Conservation (phyloP, 2,113 vertebrate species). For the Tupaia tana region DNA sequence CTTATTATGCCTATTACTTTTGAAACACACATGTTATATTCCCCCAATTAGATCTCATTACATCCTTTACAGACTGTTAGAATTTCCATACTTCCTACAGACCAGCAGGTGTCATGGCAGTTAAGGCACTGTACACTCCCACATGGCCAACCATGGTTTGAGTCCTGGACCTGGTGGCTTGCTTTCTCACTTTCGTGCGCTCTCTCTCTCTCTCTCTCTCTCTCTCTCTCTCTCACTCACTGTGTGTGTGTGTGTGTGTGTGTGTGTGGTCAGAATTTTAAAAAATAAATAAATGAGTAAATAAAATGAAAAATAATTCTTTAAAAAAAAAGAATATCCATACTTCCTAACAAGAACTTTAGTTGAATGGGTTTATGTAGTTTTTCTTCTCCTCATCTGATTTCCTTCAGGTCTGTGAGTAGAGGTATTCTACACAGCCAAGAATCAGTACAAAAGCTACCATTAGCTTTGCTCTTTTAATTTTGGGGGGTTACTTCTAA, state of each 20-base stretch:
- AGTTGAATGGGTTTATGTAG: slow-evolving; percentile 54
- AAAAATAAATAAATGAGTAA: too few relatives aligned
- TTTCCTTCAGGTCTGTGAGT: slow-evolving; percentile 79
- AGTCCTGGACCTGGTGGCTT: too few relatives aligned
- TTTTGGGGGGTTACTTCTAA: slow-evolving; percentile 78
- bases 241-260: too few relatives aligned
- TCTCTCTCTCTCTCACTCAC: too few relatives aligned
- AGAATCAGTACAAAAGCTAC: slow-evolving; percentile 66
- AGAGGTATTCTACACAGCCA: slow-evolving; percentile 29
- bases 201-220: too few relatives aligned
- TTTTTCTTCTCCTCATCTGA: slow-evolving; percentile 69
- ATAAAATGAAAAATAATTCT: too few relatives aligned
- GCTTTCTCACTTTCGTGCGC: too few relatives aligned
- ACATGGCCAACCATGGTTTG: too few relatives aligned
- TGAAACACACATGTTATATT: slow-evolving; percentile 65
- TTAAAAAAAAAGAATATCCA: slow-evolving; percentile 55
- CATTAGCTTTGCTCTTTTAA: slow-evolving; percentile 77
- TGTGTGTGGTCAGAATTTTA: too few relatives aligned
- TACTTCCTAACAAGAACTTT: slow-evolving; percentile 46
- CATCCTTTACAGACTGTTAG: slow-evolving; percentile 68
- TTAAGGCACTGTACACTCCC: too few relatives aligned
- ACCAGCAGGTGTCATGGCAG: too few relatives aligned
- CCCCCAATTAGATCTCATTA: slow-evolving; percentile 68
- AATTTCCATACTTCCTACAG: slow-evolving; percentile 51
- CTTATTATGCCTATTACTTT: slow-evolving; percentile 46